Conservation (phyloP, 2,888 invertebrate genomes). For the Tenthredo mesomela region DNA sequence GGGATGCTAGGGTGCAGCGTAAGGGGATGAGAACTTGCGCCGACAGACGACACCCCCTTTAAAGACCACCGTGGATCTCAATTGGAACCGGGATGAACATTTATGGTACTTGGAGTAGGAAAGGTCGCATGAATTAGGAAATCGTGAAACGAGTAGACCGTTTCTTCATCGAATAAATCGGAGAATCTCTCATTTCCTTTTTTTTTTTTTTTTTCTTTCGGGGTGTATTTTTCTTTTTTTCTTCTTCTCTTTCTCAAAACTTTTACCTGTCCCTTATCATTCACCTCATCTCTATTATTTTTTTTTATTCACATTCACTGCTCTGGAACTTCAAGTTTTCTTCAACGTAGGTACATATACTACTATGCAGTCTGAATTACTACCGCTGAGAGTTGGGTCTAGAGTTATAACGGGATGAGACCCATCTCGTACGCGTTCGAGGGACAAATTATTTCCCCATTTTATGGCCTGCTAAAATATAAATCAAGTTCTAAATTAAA, state of each 20-base stretch:
- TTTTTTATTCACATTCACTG: no score
- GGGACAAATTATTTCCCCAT: slow-evolving; percentile 77
- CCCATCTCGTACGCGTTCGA: slow-evolving; percentile 73
- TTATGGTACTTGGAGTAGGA: not conserved
- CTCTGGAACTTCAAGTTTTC: no score
- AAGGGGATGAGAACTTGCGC: slow-evolving; percentile 3
- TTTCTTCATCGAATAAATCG: not conserved
- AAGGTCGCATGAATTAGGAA: not conserved
- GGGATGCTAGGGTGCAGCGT: slow-evolving; percentile 27
- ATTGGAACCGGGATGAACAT: slow-evolving; percentile 10
- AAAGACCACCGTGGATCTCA: slow-evolving; percentile 40
- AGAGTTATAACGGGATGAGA: slow-evolving; percentile 52
- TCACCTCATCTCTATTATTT: no score
- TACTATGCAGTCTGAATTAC: no score
- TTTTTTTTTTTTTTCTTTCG: not conserved
- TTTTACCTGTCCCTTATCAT: no score
- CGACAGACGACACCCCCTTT: slow-evolving; percentile 17
- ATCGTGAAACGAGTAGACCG: not conserved
- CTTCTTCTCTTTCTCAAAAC: no score
- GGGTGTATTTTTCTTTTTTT: not conserved
- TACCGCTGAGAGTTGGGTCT: not conserved
- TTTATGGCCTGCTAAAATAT: slow-evolving; percentile 76
- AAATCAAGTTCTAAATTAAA: slow-evolving; percentile 78
- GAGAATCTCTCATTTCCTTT: not conserved
- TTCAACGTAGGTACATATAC: no score